Base-by-base conservation (phyloP, 1,140 invertebrate genomes). In the Musca vetustissima region DNA sequence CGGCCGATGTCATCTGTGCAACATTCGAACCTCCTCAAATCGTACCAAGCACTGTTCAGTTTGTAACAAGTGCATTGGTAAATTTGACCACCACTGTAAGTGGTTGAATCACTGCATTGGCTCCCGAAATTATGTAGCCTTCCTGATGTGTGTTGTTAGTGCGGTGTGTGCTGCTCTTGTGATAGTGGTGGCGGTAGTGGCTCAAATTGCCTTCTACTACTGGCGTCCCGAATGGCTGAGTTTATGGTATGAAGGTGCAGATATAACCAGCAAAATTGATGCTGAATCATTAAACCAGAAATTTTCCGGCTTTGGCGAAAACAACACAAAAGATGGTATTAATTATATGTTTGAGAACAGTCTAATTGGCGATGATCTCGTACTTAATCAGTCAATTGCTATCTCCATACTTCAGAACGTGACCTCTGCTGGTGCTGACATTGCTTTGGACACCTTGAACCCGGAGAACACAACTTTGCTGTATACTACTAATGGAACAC, bases 21-120 rank as follows among this genome's bases (percentile, higher is more conserved):
- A 96, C 80, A 92, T 96, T 72, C 87, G 89, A 65, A 91, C 90
- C 2, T 88, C 86, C 13, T 85, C 87, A 19, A 85, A 85, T 47
- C 83, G 85, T 69, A 95, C 96, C 2, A 99, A 99, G 83, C 97
- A 98, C 83, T 98, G 97, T 78, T 92, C 93, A 72, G 88, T 93
- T 55, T 99, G 97, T 84, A 98, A 99, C 85, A 98, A 98, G 86
- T 99, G 97, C 83, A 91, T 98, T 1, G 88, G 89, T 6, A 87
- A 89, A 43, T 98, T 98, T 83, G 97, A 98, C 77, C 92, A 93
- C 82, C 96, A 98, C 81, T 98, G 96, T 85, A 96, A 97, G 85
- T 99, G 97, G 97, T 85, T 99, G 25, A 98, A 98, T 84, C 96
- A 96, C 80, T 99, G 97, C 85, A 89, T 98, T 22, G 97, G 97